Evolutionary conservation across 2,888 invertebrate species (phyloP), one percentile per base, ranked within the genome.

Genomic region (Heliconius charithonia): DNA sequence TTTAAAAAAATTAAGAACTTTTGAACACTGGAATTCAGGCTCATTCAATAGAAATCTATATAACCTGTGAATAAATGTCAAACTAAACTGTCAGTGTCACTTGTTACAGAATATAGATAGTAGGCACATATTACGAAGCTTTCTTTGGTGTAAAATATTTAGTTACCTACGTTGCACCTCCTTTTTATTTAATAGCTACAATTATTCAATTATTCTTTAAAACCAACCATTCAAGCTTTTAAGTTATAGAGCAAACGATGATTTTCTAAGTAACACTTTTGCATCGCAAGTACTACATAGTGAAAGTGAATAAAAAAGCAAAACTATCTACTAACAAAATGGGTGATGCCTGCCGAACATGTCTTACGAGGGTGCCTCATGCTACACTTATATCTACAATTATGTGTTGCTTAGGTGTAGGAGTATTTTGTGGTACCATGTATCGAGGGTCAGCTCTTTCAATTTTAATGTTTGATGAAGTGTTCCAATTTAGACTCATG

Each of bases 301-400:
- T 69, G 69, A 69, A 69, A 69, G 69, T 69, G 41, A 69, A 41
- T 25, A 41, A 25, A 67, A 25, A 69, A 69, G 37, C 13, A 41
- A 45, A 69, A 69, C 13, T 45, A 41, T 69, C 25, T 41, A 69
- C 32, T 25, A 65, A 56, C 75, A 87, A 59, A 85, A 95, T 95
- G 95, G 97, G 97, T 88, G 97, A 96, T 87, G 96, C 96, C 85
- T 98, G 97, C 88, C 97, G 97, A 91, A 97, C 97, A 89, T 98
- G 98, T 90, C 96, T 98, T 94, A 97, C 98, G 67, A 96, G 98
- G 86, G 97, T 99, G 86, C 99, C 99, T 32, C 98, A 98, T 94
- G 98, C 99, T 83, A 99, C 99, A 77, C 96, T 99, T 77, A 98
- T 99, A 88, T 99, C 99, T 76, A 98, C 99, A 73, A 97, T 99